phyloP scores from a whole-genome alignment of 2,113 vertebrate species.

The Tyto alba region DNA sequence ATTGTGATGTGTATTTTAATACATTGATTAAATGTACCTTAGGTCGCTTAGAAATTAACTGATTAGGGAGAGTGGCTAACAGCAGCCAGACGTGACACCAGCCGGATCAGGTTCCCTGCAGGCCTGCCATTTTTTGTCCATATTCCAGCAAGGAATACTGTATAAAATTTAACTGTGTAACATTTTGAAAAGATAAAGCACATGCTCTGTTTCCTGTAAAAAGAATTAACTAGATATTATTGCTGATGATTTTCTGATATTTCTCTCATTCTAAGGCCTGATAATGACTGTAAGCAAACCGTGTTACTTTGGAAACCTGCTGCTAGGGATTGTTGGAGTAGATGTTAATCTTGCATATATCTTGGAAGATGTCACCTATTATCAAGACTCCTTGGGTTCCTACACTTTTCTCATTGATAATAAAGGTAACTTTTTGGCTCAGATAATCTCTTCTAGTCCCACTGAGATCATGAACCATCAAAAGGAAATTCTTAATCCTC shows the following conservation, averaged over 20 bases:
- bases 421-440: constrained; percentile 81
- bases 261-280: constrained; percentile 76
- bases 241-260: background rate
- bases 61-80: background rate
- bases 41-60: background rate
- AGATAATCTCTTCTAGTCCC: background rate
- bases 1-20: background rate
- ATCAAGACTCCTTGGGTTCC: constrained; percentile 94
- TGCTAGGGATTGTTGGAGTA: constrained; percentile 96
- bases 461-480: background rate
- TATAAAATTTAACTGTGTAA: background rate
- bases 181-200: background rate
- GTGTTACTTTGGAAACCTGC: constrained; percentile 95
- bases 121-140: background rate
- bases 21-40: background rate
- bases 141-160: background rate
- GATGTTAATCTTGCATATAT: constrained; percentile 97
- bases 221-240: background rate
- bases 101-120: background rate
- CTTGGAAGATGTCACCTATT: constrained; percentile 97
- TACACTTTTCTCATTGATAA: constrained; percentile 99
- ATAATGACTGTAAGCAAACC: constrained; percentile 98
- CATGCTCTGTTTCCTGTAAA: background rate
- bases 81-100: background rate
- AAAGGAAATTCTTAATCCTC: background rate